Base-by-base conservation (phyloP, 2,797 vertebrate species). In the Muraenolepis orangiensis region DNA sequence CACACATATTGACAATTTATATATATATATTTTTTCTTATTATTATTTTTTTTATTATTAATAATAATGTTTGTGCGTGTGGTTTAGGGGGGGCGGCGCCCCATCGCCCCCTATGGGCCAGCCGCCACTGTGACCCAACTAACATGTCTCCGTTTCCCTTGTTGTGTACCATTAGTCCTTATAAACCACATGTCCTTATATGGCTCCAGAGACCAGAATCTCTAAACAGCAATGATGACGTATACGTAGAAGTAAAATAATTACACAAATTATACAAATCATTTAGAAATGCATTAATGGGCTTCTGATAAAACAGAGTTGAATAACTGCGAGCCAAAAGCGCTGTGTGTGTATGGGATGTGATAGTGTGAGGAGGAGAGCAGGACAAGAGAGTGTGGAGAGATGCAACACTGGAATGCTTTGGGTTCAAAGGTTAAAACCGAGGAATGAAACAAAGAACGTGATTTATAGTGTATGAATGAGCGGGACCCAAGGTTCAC, bases 161-260 rank as follows among this genome's bases (percentile, higher is more conserved):
- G n/a, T n/a, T n/a, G n/a, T n/a, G n/a, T n/a, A n/a, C n/a, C n/a
- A n/a, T n/a, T n/a, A n/a, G n/a, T n/a, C n/a, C n/a, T n/a, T n/a
- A n/a, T n/a, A n/a, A n/a, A n/a, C n/a, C n/a, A 61, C 51, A 61
- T 61, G 51, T 61, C 51, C n/a, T 61, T 61, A 61, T 20, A 61
- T 61, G 51, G 51, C 2, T 61, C 51, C 51, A 61, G 51, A 61
- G 51, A 26, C n/a, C 2, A n/a, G 51, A 8, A 61, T 61, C 10
- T 26, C n/a, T 61, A n/a, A 7, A 26, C 51, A 61, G n/a, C 51
- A 61, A n/a, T 2, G 51, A 61, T 23, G 8, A 6, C 23, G 23
- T 61, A 20, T 57, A 57, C 23, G 6, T 1, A 61, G 51, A 61
- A 61, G 51, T 61, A 8, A 61, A 23, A 61, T 20, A n/a, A 61